phyloP scores from a whole-genome alignment of 2,113 vertebrate species.

The Antennarius striatus region DNA sequence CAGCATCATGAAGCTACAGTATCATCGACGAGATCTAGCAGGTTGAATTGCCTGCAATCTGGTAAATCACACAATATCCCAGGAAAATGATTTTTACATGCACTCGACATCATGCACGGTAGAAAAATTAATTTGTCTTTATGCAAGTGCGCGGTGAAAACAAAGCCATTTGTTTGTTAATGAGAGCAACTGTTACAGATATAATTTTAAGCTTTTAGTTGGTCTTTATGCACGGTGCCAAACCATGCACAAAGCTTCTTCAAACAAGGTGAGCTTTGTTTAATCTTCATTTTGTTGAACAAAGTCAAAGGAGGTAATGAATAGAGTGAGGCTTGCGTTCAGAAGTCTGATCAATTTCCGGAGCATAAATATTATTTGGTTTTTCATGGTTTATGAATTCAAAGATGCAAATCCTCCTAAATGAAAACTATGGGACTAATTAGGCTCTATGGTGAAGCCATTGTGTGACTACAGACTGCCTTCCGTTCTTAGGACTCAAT shows the following conservation, averaged over 20 bases:
- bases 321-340: neutral
- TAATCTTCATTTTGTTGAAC: slow-evolving; percentile 17
- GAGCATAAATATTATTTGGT: neutral
- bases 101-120: neutral
- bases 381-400: neutral
- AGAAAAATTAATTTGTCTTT: neutral
- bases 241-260: slow-evolving; percentile 9
- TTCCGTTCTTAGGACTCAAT: no score
- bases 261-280: slow-evolving; percentile 35
- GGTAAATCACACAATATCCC: neutral
- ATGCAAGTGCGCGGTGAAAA: neutral
- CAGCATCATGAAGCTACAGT: neutral
- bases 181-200: slow-evolving; percentile 8
- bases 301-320: neutral
- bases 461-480: neutral
- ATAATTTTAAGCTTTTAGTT: neutral
- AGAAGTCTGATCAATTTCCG: slow-evolving; percentile 17
- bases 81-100: neutral
- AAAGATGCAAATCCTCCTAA: slow-evolving; percentile 8
- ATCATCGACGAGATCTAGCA: slow-evolving; percentile 1
- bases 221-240: neutral
- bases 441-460: neutral
- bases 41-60: neutral
- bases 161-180: slow-evolving; percentile 1
- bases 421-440: neutral